A percentile compares a stretch with the other conserved stretches of the same genome.
phyloP scores from a whole-genome alignment of 2,797 vertebrate genomes.

The Carapus acus region DNA sequence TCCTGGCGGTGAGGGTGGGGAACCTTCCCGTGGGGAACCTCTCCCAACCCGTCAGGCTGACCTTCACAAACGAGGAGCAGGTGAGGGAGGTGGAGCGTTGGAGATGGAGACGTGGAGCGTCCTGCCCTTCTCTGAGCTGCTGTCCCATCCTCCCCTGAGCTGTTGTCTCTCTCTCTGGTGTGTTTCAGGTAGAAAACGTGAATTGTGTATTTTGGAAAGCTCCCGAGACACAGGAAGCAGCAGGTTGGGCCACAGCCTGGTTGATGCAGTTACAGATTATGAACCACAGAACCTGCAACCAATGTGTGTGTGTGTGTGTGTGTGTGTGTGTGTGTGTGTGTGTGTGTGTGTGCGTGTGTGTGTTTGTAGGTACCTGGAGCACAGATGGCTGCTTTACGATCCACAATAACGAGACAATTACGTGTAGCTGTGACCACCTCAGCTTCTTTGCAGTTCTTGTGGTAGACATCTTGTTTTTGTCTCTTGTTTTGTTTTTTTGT shows the following conservation, averaged over 20 bases:
- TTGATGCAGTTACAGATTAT: not conserved
- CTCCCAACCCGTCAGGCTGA: conserved; percentile 51
- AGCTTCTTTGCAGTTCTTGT: conserved; percentile 78
- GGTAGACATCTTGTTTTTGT: conserved; percentile 46
- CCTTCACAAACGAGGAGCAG: conserved; percentile 42
- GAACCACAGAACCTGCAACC: too few species aligned
- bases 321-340: too few species aligned
- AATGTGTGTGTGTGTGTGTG: too few species aligned
- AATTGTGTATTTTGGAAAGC: conserved; percentile 69
- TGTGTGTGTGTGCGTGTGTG: not conserved
- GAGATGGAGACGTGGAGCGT: not conserved
- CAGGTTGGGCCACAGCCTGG: too few species aligned
- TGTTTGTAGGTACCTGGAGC: conserved; percentile 62
- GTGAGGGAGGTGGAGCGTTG: conserved; percentile 29
- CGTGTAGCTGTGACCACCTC: conserved; percentile 70
- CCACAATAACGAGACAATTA: conserved; percentile 4
- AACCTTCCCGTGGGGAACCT: conserved; percentile 43
- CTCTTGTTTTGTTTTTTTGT: not conserved
- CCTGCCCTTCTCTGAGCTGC: not conserved
- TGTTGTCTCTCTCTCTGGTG: not conserved
- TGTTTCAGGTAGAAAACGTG: conserved; percentile 49
- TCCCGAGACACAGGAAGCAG: rapidly evolving
- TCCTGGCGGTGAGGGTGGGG: conserved; percentile 65
- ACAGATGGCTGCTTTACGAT: conserved; percentile 45
- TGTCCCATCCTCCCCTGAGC: too few species aligned